phyloP scores from a whole-genome alignment of 2,113 vertebrate species.

The Podarcis muralis region DNA sequence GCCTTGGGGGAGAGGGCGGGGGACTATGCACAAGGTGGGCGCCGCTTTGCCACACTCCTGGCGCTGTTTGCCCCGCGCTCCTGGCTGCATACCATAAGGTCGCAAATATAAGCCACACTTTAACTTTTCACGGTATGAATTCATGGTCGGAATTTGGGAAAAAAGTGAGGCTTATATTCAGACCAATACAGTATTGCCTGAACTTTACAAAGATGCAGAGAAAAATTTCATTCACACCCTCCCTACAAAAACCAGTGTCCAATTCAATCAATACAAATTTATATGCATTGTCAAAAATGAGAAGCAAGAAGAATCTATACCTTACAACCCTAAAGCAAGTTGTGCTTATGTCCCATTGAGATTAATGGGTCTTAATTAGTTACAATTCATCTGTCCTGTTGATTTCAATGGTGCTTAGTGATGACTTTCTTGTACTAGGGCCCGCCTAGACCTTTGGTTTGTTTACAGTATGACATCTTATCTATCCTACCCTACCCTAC shows the following conservation, averaged over 20 bases:
- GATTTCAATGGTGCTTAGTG: background rate
- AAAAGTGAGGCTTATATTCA: too few species aligned
- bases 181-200: too few species aligned
- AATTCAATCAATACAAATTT: background rate
- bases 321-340: background rate
- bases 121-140: too few species aligned
- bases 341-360: background rate
- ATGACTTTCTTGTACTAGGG: background rate
- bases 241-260: background rate
- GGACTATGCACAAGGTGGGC: too few species aligned
- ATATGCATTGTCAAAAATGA: background rate
- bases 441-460: background rate
- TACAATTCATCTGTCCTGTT: background rate
- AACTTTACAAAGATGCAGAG: background rate
- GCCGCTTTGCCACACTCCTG: too few species aligned
- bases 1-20: too few species aligned
- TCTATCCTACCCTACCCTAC: too few species aligned
- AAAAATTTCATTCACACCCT: background rate
- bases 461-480: background rate
- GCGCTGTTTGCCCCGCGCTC: too few species aligned
- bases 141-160: too few species aligned
- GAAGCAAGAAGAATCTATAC: background rate
- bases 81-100: too few species aligned
- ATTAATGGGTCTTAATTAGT: background rate
- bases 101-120: too few species aligned